Evolutionary conservation across 2,888 invertebrate genomes (phyloP), one percentile per base, ranked within the genome.

Genomic region (Hemithea aestivaria): DNA sequence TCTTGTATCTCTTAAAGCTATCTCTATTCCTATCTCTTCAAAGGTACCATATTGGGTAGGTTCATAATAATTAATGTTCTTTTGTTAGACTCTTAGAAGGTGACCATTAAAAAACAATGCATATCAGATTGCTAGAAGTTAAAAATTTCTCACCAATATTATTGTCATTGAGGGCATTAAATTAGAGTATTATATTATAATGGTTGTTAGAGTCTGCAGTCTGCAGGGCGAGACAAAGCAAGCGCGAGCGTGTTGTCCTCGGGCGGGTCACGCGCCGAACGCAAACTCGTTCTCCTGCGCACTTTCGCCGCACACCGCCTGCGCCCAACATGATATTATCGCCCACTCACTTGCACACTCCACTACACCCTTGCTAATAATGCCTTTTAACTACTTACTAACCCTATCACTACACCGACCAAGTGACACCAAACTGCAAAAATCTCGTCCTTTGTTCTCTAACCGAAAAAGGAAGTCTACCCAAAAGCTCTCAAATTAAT

Each of bases 211-310:
- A 41, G 31, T 50, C 34, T 42, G 23, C 16, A 4, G 22, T 57
- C 56, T 66, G 60, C 63, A 62, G 66, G 65, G 52, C 58, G 66
- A 65, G 57, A n/a, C 49, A 43, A 44, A 51, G 52, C 51, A 50
- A 62, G 66, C 73, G n/a, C n/a, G n/a, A n/a, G n/a, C n/a, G n/a
- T n/a, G n/a, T 54, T 79, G 83, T 82, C 84, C 84, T 81, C 83
- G 75, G 72, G 73, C 81, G 64, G 83, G 84, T 84, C 84, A 84
- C 84, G 83, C 78, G 75, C 69, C 66, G 70, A 68, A 65, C 62
- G 69, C 75, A 81, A 84, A 85, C 84, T 67, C 64, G 84, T 84
- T 84, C 66, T 62, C 64, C 69, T 55, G 72, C 76, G 75, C 74
- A 84, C 84, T 85, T 85, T 83, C 84, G 82, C 83, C 80, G 73